These are phyloP conservation scores for Ameiurus melas DNA, from an alignment of 2,113 vertebrate species.

Conservation along the genomic window DNA sequence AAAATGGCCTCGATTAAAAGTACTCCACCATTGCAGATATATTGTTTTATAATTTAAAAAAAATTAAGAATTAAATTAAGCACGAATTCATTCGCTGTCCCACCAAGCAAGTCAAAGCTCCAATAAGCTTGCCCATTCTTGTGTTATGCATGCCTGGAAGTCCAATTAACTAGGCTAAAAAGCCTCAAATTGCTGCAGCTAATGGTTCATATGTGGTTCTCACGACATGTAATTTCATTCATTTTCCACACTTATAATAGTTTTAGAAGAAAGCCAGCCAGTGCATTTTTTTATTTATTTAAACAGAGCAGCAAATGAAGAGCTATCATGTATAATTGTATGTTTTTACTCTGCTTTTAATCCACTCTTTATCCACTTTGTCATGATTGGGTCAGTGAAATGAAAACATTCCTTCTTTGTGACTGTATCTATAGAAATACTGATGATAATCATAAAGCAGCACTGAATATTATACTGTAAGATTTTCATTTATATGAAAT, in stretches of 20 bases:
- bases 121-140: neutral
- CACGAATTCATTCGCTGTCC: neutral
- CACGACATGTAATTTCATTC: neutral
- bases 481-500: too few species aligned
- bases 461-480: too few species aligned
- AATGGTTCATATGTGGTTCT: neutral
- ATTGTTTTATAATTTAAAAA: neutral
- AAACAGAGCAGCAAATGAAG: neutral
- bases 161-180: neutral
- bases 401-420: too few species aligned
- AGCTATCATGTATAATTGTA: neutral
- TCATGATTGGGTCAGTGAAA: too few species aligned
- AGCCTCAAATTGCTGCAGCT: neutral
- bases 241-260: neutral
- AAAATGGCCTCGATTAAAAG: neutral
- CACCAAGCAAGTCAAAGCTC: neutral
- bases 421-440: too few species aligned
- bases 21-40: neutral
- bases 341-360: neutral
- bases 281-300: neutral
- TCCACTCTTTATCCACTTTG: too few species aligned
- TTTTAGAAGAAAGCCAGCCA: neutral
- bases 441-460: too few species aligned
- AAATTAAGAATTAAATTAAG: neutral
- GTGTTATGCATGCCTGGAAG: neutral